Evolutionary conservation across 2,888 invertebrate species (phyloP).

Genomic region (Dyspetes luteomarginatus): DNA sequence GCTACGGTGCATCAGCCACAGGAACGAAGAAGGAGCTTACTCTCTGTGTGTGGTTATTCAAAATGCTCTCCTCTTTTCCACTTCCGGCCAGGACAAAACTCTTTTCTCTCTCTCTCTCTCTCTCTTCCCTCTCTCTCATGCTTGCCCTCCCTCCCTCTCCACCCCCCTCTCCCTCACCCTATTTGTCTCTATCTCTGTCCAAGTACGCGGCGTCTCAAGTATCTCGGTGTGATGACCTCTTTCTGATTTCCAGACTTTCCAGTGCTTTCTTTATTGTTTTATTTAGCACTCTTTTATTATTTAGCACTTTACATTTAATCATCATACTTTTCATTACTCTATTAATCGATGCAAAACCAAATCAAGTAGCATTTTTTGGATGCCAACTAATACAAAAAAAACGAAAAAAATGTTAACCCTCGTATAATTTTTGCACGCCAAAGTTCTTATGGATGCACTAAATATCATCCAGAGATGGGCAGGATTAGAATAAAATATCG

Average conservation of each 20-base stretch:
- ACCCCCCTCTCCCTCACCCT: too few relatives aligned
- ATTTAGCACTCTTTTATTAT: constrained; percentile 24
- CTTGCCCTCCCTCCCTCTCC: too few relatives aligned
- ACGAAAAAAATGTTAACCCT: too few relatives aligned
- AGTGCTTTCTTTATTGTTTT: not conserved
- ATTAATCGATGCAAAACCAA: constrained; percentile 24
- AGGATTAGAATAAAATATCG: too few relatives aligned
- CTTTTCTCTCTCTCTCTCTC: too few relatives aligned
- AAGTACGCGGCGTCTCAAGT: constrained; percentile 15
- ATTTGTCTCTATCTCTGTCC: not conserved
- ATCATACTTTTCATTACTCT: constrained; percentile 38
- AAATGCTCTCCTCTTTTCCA: not conserved
- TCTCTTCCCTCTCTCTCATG: too few relatives aligned
- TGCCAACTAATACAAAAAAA: too few relatives aligned
- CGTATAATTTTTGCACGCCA: too few relatives aligned
- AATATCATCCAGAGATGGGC: too few relatives aligned
- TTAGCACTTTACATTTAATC: too few relatives aligned
- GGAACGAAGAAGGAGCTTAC: not conserved
- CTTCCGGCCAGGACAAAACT: not conserved
- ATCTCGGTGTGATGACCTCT: constrained; percentile 39
- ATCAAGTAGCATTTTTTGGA: too few relatives aligned
- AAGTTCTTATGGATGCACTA: too few relatives aligned
- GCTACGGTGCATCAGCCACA: not conserved
- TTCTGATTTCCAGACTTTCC: constrained; percentile 17
- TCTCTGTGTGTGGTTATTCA: not conserved